Base-by-base conservation (phyloP, 2,797 vertebrate genomes). In the Anabacerthia variegaticeps region DNA sequence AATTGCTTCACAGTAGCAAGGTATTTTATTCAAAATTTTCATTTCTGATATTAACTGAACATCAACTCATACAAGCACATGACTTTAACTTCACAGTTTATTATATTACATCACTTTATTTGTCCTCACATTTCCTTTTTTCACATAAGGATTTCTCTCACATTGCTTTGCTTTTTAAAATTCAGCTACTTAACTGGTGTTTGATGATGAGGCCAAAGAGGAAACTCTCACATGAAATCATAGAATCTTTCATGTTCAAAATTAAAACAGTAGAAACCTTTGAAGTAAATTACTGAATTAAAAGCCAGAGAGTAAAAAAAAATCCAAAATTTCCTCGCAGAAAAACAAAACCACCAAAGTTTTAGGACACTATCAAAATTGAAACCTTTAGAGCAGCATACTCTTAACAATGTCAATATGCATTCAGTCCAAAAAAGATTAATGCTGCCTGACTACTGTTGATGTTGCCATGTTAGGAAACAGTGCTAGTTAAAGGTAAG, bases 381-480 rank as follows among this genome's bases (percentile, higher is more conserved):
- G 34, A 86, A 71, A 75, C 32, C 30, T 84, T 19, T 12, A 41
- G 28, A 41, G n/a, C 17, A 91, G n/a, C 14, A 41, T 12, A 75
- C 8, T 82, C 23, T 56, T 66, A 83, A 52, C 30, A 18, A 43
- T 43, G 63, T 77, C 84, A 78, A 37, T 71, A 39, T 71, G 55
- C 18, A 55, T 82, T 61, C 51, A 78, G n/a, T 39, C 92, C 8
- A 91, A 73, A 75, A 79, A 85, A 58, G 41, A 94, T 55, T 58
- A 92, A 91, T 26, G 41, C 14, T 68, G 21, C 28, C 19, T 95
- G 58, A 62, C 62, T 91, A 88, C 18, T 82, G 61, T 55, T 93
- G 51, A 94, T 51, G 32, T 46, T 79, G 86, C 8, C 30, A 30
- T 39, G 37, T 78, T 82, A 93, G n/a, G 79, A 96, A 96, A 94